Percentiles rank a stretch among this genome's conserved stretches.
Conservation (phyloP, 2,888 invertebrate species). For the Crepidodera aurea region DNA sequence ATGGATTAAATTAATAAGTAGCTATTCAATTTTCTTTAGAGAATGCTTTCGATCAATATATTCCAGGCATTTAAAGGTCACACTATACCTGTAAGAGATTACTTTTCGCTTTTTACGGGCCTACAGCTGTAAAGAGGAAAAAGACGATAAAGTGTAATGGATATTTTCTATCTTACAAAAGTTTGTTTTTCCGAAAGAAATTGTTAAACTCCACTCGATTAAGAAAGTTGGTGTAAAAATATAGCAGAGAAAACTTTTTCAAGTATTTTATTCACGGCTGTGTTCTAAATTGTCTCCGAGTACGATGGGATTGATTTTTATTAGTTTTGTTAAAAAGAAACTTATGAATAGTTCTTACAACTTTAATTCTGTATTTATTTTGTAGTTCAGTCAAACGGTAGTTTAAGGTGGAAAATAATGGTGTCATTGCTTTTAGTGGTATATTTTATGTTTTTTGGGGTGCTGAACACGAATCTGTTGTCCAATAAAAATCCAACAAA, state of each 20-base stretch:
- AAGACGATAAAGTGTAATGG: slow-evolving; percentile 6
- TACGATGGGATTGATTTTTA: background rate
- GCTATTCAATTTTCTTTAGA: slow-evolving; percentile 3
- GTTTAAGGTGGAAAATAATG: too few relatives aligned
- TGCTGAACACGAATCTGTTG: too few relatives aligned
- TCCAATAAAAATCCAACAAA: too few relatives aligned
- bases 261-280: background rate
- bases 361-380: too few relatives aligned
- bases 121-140: background rate
- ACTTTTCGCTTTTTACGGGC: slow-evolving; percentile 1
- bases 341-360: too few relatives aligned
- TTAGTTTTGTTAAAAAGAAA: too few relatives aligned
- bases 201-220: slow-evolving; percentile 1
- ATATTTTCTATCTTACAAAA: background rate
- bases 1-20: slow-evolving; percentile 11
- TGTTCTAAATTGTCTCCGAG: background rate
- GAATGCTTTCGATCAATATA: background rate
- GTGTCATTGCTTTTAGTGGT: too few relatives aligned
- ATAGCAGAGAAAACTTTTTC: background rate
- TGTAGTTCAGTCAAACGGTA: too few relatives aligned
- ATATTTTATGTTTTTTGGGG: too few relatives aligned
- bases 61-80: slow-evolving; percentile 8
- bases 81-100: background rate
- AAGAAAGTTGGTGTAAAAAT: background rate
- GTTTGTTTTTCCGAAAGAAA: slow-evolving; percentile 4